Evolutionary conservation across 1,140 invertebrate genomes (phyloP).

Genomic region (Trissolcus basalis): DNA sequence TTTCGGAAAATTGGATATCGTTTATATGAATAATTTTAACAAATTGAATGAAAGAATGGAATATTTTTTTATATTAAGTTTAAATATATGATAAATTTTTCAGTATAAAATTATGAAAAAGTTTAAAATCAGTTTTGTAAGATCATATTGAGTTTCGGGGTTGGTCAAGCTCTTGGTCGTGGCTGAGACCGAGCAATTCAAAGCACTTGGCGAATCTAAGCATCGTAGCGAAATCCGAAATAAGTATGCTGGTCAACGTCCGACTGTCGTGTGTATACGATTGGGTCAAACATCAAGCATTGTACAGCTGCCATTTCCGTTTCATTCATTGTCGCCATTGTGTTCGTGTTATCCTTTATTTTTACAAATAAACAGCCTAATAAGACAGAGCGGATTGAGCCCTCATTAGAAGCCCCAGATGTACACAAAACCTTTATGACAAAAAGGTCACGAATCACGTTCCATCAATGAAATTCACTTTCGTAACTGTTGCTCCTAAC

Average conservation of each 20-base stretch:
- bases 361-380: constrained; percentile 29
- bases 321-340: constrained; percentile 43
- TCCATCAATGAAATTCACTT: background rate
- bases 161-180: too few relatives aligned
- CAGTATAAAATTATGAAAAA: too few relatives aligned
- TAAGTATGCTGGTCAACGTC: constrained; percentile 67
- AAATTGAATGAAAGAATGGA: too few relatives aligned
- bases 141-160: too few relatives aligned
- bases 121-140: too few relatives aligned
- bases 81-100: too few relatives aligned
- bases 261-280: constrained; percentile 61
- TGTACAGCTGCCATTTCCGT: constrained; percentile 56
- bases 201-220: constrained; percentile 48
- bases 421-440: background rate
- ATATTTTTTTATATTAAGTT: too few relatives aligned
- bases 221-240: constrained; percentile 65
- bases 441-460: background rate
- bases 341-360: constrained; percentile 34
- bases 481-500: too few relatives aligned
- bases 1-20: too few relatives aligned
- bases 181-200: constrained; percentile 14
- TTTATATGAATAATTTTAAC: too few relatives aligned
- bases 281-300: constrained; percentile 53
- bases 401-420: background rate
- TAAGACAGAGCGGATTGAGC: constrained; percentile 5